Evolutionary conservation across 1,140 invertebrate genomes (phyloP), one percentile per base, ranked within the genome.

Genomic region (Triops cancriformis): DNA sequence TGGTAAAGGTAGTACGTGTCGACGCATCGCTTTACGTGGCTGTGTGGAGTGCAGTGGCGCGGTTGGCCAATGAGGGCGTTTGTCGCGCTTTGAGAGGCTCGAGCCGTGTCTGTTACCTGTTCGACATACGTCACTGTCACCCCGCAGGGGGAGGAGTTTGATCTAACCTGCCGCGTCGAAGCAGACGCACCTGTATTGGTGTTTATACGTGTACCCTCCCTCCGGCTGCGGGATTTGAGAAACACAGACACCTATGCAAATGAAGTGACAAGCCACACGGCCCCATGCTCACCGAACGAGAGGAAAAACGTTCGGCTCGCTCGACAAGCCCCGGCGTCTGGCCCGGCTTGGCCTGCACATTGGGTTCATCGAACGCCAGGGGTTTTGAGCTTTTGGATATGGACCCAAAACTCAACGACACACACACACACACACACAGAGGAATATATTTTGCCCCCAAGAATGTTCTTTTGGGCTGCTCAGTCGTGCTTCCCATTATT

Each of bases 111-210:
- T 23, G 51, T 64, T 64, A 64, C 51, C 51, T 64, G 51, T 64
- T 23, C 18, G 18, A 64, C 51, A 64, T 64, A 64, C 51, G 51
- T 64, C 51, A 64, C 51, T 64, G 51, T 64, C 51, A 64, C 51
- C 51, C 51, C 51, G 51, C 51, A 64, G 51, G 51, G 51, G 51
- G 51, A 64, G 51, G 51, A 64, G 51, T 64, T 64, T 64, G 51
- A 64, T 64, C 51, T 64, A 64, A 64, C 51, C 4, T 64, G 51
- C 51, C 51, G 51, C 51, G 51, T 64, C 51, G 51, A 64, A 64
- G 51, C 51, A 64, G 51, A 23, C 51, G 51, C 51, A 64, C 51
- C 51, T 64, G 51, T 64, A 64, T 64, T 64, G 51, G 51, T 64
- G n/a, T 64, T 18, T 64, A 64, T 64, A 64, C 51, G 51, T 64